Percentiles rank a stretch among this genome's conserved stretches.
Evolutionary conservation across 2,797 vertebrate species (phyloP).

Genomic region (Ctenopoma kingsleyae): DNA sequence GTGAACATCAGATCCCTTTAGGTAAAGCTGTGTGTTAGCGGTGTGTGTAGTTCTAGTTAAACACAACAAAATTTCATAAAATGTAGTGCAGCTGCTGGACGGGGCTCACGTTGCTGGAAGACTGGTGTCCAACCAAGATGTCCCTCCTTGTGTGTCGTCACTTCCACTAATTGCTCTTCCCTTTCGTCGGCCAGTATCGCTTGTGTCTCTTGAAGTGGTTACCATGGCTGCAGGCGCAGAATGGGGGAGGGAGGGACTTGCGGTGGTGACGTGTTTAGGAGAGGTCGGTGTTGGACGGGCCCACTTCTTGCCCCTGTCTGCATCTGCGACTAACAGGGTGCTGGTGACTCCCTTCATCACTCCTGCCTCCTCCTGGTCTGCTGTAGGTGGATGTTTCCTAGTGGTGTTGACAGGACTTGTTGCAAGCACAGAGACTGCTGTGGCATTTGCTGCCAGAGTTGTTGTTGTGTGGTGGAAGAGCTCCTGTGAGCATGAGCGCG

Average conservation of each 20-base stretch:
- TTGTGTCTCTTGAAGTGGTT: slow-evolving; percentile 34
- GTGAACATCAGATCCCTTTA: slow-evolving; percentile 18
- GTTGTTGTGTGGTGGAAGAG: slow-evolving; percentile 63
- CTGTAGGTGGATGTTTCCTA: slow-evolving; percentile 42
- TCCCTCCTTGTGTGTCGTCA: slow-evolving; percentile 50
- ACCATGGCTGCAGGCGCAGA: slow-evolving; percentile 60
- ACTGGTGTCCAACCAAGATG: slow-evolving; percentile 67
- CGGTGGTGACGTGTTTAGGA: slow-evolving; percentile 50
- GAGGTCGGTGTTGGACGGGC: slow-evolving; percentile 40
- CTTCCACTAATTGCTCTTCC: slow-evolving; percentile 55
- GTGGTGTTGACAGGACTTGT: slow-evolving; percentile 33
- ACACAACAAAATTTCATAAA: slow-evolving; percentile 24
- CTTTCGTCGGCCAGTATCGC: slow-evolving; percentile 57
- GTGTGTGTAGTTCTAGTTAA: slow-evolving; percentile 32
- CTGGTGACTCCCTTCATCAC: slow-evolving; percentile 23
- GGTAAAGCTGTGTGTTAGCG: not conserved
- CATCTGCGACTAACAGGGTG: slow-evolving; percentile 16
- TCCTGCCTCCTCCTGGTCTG: slow-evolving; percentile 31
- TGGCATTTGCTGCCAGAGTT: slow-evolving; percentile 33
- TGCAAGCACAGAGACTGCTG: slow-evolving; percentile 20
- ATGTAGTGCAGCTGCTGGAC: slow-evolving; percentile 47
- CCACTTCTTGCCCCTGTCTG: slow-evolving; percentile 57
- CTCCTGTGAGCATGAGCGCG: slow-evolving; percentile 79
- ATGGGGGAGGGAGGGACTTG: slow-evolving; percentile 58
- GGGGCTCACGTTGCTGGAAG: slow-evolving; percentile 80